Percentiles rank a stretch among this genome's conserved stretches.
phyloP scores from a whole-genome alignment of 2,113 vertebrate species.

The Acrocephalus kingi region DNA sequence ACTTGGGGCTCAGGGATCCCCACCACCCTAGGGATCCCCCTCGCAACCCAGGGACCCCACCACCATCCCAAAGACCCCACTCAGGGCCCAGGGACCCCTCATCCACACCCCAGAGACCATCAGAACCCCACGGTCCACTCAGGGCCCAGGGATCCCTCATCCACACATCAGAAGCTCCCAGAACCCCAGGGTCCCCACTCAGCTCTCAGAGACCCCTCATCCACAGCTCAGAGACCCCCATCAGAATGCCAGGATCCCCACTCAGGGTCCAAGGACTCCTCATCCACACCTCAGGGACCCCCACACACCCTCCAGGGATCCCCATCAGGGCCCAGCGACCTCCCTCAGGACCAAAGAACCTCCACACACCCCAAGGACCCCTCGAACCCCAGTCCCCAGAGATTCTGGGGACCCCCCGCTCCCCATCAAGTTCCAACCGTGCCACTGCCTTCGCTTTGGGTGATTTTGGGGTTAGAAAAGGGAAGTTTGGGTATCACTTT shows the following conservation, averaged over 20 bases:
- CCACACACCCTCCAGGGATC: too few species aligned
- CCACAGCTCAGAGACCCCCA: not conserved
- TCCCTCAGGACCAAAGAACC: not conserved
- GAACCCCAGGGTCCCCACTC: not conserved
- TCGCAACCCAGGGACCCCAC: fast-evolving
- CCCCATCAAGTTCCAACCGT: not conserved
- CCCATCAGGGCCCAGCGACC: too few species aligned
- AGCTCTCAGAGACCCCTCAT: not conserved
- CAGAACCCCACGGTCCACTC: not conserved
- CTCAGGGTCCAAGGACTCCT: too few species aligned
- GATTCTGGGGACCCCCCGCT: not conserved
- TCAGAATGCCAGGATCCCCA: not conserved
- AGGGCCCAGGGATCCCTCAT: not conserved
- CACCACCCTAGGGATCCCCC: not conserved
- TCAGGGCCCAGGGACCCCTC: not conserved
- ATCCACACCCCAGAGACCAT: not conserved
- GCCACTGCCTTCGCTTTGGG: not conserved
- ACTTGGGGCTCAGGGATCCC: not conserved
- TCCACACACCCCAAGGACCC: not conserved
- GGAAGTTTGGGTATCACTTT: not conserved
- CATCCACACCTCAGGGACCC: not conserved
- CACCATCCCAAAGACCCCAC: not conserved
- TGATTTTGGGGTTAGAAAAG: not conserved
- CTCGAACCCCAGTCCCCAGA: too few species aligned
- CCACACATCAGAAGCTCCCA: too few species aligned